Conservation (phyloP, 2,113 vertebrate genomes). For the Hystrix brachyura region DNA sequence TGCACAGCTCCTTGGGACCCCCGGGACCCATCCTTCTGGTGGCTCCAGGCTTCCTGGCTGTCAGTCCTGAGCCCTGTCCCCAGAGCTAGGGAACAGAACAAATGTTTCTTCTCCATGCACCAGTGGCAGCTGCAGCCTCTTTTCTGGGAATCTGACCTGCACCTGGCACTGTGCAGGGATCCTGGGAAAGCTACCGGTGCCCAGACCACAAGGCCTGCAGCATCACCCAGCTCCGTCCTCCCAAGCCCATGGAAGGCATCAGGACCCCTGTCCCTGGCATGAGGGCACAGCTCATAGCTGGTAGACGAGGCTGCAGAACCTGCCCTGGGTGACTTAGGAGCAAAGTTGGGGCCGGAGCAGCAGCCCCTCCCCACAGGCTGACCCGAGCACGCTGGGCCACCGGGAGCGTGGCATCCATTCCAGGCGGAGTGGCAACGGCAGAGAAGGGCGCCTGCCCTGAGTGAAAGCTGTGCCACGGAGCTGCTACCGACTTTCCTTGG, state of each 20-base stretch:
- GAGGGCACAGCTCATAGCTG: neutral
- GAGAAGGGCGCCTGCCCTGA: neutral
- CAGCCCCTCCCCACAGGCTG: neutral
- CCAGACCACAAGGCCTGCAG: neutral
- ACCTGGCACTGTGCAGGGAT: neutral
- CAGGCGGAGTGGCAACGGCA: neutral
- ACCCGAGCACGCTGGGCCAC: neutral
- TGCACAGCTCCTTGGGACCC: neutral
- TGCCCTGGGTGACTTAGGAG: neutral
- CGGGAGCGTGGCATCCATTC: too few species aligned
- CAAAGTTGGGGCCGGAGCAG: neutral
- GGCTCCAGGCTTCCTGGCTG: neutral
- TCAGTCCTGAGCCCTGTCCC: neutral
- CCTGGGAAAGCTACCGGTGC: neutral
- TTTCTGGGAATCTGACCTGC: neutral
- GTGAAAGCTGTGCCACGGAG: neutral
- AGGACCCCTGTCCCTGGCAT: neutral
- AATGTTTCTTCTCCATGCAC: neutral
- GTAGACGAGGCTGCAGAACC: neutral
- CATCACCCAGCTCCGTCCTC: neutral
- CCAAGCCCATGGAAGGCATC: neutral
- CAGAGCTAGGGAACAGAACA: neutral
- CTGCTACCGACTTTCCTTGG: too few species aligned
- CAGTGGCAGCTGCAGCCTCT: neutral
- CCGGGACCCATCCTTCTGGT: neutral